Conservation (phyloP, 2,888 invertebrate species). For the Lordiphosa fenestrarum region DNA sequence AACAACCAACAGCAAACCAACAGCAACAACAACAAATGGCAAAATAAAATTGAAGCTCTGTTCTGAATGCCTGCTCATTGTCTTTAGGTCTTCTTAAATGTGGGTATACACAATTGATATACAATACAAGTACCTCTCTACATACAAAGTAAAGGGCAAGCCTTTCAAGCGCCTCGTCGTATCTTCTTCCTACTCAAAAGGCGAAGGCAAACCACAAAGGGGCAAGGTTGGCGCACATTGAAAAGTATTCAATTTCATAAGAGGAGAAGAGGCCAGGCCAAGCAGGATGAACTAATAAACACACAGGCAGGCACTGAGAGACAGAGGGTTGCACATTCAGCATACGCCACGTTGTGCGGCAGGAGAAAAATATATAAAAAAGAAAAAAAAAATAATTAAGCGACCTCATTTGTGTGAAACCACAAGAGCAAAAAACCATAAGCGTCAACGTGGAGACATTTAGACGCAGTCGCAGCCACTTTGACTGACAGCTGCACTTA, state of each 20-base stretch:
- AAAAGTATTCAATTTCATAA: slow-evolving; percentile 58
- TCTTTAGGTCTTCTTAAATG: slow-evolving; percentile 22
- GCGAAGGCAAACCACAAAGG: slow-evolving; percentile 56
- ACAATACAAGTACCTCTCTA: slow-evolving; percentile 8
- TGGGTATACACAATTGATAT: slow-evolving; percentile 1
- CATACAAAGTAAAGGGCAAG: slow-evolving; percentile 43
- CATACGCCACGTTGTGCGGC: slow-evolving; percentile 49
- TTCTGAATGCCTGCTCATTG: slow-evolving; percentile 52
- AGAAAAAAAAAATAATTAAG: slow-evolving; percentile 52
- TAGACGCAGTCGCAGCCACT: slow-evolving; percentile 54
- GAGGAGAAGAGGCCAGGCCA: slow-evolving; percentile 16
- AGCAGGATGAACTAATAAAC: slow-evolving; percentile 54
- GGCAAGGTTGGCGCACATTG: slow-evolving; percentile 53
- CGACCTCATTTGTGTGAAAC: slow-evolving; percentile 60
- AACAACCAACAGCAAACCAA: neutral
- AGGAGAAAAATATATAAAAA: neutral
- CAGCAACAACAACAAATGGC: too few species aligned
- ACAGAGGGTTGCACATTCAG: slow-evolving; percentile 34
- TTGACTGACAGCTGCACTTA: slow-evolving; percentile 73
- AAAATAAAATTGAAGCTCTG: slow-evolving; percentile 4
- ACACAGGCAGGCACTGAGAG: slow-evolving; percentile 1
- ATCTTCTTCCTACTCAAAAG: slow-evolving; percentile 36
- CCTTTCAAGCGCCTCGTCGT: slow-evolving; percentile 51
- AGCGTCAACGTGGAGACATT: slow-evolving; percentile 62
- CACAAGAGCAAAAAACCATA: slow-evolving; percentile 21